Conservation (phyloP, 2,113 vertebrate genomes). For the Ameiurus melas region DNA sequence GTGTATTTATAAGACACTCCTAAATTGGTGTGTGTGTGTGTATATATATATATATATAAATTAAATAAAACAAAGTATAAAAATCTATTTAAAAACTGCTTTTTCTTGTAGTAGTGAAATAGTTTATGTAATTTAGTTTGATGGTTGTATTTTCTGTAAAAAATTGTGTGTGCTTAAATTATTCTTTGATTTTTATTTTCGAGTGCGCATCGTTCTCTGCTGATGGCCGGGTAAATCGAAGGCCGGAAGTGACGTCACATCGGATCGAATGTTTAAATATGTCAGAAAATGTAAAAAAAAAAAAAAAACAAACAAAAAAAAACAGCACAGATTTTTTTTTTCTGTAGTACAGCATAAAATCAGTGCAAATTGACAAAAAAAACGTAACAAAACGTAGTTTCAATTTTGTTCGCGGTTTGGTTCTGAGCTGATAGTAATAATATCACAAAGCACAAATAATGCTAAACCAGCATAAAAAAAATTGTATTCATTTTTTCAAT, state of each 20-base stretch:
- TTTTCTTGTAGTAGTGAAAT: neutral
- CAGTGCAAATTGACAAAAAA: neutral
- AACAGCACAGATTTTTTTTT: neutral
- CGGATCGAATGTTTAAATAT: neutral
- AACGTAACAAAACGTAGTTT: neutral
- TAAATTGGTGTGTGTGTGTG: too few relatives aligned
- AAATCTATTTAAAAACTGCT: too few relatives aligned
- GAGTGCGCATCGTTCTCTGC: neutral
- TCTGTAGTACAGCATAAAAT: neutral
- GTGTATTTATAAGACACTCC: too few relatives aligned
- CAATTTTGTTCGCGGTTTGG: neutral
- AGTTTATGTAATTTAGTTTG: neutral
- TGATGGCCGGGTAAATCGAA: too few relatives aligned
- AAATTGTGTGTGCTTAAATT: neutral
- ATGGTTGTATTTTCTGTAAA: neutral
- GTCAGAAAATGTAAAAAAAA: neutral
- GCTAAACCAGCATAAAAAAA: neutral
- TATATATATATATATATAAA: too few relatives aligned
- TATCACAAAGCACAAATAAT: neutral
- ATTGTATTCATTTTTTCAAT: neutral
- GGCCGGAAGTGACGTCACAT: neutral
- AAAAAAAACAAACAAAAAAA: too few relatives aligned
- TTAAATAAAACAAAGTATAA: too few relatives aligned
- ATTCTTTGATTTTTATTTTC: neutral
- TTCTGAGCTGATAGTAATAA: neutral